Base-by-base conservation (phyloP, 2,797 vertebrate species). In the Alectoris magna region DNA sequence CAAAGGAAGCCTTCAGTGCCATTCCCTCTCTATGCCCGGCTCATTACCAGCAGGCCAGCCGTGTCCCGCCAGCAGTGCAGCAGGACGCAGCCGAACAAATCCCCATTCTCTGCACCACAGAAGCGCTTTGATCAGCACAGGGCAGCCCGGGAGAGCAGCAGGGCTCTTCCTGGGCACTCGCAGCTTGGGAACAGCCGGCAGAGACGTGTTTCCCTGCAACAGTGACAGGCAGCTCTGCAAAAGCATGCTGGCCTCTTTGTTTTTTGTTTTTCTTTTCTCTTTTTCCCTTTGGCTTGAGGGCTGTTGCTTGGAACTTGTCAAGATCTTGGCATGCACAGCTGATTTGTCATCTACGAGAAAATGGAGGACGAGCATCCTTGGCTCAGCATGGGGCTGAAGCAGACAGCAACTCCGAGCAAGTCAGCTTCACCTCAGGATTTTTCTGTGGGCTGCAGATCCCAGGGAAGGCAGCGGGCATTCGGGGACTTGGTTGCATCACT, bases 321-420 rank as follows among this genome's bases (percentile, higher is more conserved):
- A 89, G 95, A 96, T 95, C 93, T 95, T 94, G 91, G 95, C 94
- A 72, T 70, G 46, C 3, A 4, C 27, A 14, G 85, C 79, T 91
- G 89, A 96, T 84, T 93, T 96, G 94, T 96, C 92, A 90, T 94
- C 88, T 41, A 3, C 81, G 84, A 72, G 93, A 80, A 96, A 95
- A 95, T 96, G 94, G 94, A 96, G 94, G 92, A 70, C 77, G 81
- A 95, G 84, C 79, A 81, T 94, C 95, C 91, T 75, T 9, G 73
- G 88, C 92, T 94, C 86, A 95, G 90, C 95, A 90, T 67, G 91
- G 94, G 88, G 96, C 93, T 86, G 74, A 90, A 86, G 84, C 87
- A 95, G 88, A 69, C 73, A 73, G 69, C 73, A 74, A 93, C 93
- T 94, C 75, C 4, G 15, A 93, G 88, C 51, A 34, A 81, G 96